Percentiles rank a stretch among this genome's conserved stretches.
phyloP scores from a whole-genome alignment of 2,113 vertebrate species.

The Sclerurus mexicanus region DNA sequence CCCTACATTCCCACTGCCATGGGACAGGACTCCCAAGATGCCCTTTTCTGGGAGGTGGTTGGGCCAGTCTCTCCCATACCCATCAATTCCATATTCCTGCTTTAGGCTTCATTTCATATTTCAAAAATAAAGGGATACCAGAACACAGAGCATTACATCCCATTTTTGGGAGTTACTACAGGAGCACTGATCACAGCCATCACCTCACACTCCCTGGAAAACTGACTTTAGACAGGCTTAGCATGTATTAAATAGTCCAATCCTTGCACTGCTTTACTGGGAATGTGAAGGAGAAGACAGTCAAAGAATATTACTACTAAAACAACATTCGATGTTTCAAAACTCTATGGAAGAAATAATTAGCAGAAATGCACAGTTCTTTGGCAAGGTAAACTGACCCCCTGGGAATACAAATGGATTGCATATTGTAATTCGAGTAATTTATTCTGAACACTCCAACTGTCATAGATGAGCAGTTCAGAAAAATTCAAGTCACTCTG shows the following conservation, averaged over 20 bases:
- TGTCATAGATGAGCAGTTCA: neutral
- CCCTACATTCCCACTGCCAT: too few species aligned
- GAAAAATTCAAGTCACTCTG: neutral
- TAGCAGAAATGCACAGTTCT: neutral
- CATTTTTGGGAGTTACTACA: neutral
- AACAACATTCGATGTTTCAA: neutral
- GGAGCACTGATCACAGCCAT: neutral
- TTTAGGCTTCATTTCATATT: neutral
- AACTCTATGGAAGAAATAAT: neutral
- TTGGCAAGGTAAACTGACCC: neutral
- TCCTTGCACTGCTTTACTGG: neutral
- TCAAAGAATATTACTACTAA: neutral
- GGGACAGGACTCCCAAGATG: neutral
- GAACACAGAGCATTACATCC: neutral
- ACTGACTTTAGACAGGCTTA: neutral
- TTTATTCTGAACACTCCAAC: neutral
- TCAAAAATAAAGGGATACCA: neutral
- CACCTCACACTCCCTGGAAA: neutral
- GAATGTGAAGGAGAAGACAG: neutral
- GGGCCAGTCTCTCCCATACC: neutral
- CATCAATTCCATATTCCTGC: neutral
- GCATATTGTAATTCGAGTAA: neutral
- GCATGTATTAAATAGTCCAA: neutral
- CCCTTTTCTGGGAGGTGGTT: neutral
- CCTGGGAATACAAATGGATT: neutral